Base-by-base conservation (phyloP, 2,113 vertebrate species). In the Lanius ludovicianus region DNA sequence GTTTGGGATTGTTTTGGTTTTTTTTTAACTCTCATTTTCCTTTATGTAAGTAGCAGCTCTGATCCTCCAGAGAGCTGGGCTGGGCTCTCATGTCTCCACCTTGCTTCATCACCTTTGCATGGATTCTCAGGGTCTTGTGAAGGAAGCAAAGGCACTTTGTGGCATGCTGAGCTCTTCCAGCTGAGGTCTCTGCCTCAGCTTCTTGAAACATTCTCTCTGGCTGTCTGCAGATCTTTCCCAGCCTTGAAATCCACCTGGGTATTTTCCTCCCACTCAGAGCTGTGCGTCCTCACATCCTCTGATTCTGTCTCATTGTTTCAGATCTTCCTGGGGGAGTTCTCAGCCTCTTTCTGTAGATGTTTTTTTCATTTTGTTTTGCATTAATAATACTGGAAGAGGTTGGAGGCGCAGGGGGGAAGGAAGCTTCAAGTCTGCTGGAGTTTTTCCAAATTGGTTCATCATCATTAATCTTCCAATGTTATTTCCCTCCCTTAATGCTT, bases 311-410 rank as follows among this genome's bases (percentile, higher is more conserved):
- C 44, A 44, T 84, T 89, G 84, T 94, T 93, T 96, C 76, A 90
- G 59, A 85, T 89, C 90, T 89, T 85, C 79, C 91, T 79, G 44
- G 33, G 87, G 73, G 95, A 97, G 60, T 95, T 93, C 89, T 91
- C 64, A 60, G 80, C 46, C 53, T 91, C 84, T 84, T 90, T 94
- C 92, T 68, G 70, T 64, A 21, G 59, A 21, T 31, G 19, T 11
- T 73, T 85, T 64, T 64, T 82, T 23, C 27, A 8, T 74, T 96
- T 92, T 83, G 30, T 87, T 95, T 81, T n/a, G 44, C 83, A 83
- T 96, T 94, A 86, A 88, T 92, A 89, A 76, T 57, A 56, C n/a
- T 79, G 79, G 88, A 74, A 84, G 67, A 27, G 42, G 56, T 50
- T 10, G 7, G 50, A 55, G 25, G 23, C 27, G 15, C 2, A 8